Evolutionary conservation across 1,140 invertebrate species (phyloP).

Genomic region (Diuraphis noxia): DNA sequence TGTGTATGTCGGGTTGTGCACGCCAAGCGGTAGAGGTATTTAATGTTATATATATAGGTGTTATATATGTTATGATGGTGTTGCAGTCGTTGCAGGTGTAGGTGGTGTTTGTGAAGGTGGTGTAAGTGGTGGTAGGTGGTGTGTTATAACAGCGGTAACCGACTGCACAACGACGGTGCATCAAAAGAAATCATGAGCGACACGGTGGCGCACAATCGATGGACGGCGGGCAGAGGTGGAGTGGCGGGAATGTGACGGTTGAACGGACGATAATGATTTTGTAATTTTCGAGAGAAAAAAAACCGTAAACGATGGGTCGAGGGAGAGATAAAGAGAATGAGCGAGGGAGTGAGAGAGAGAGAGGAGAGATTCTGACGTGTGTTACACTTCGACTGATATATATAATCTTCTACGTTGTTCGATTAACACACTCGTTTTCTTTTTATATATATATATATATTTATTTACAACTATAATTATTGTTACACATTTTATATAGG

Average conservation of each 20-base stretch:
- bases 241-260: neutral
- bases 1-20: neutral
- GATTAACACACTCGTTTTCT: neutral
- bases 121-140: neutral
- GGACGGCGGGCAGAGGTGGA: neutral
- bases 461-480: conserved; percentile 8
- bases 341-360: neutral
- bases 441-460: neutral
- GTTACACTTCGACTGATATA: neutral
- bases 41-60: neutral
- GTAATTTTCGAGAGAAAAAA: conserved; percentile 1
- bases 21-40: neutral
- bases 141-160: neutral
- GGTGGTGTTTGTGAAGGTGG: neutral
- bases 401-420: neutral
- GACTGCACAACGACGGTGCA: neutral
- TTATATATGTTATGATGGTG: neutral
- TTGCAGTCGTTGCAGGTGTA: neutral
- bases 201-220: neutral
- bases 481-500: neutral
- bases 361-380: neutral
- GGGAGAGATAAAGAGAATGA: neutral
- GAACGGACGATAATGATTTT: conserved; percentile 2
- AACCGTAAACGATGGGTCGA: neutral
- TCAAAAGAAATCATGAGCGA: neutral